Evolutionary conservation across 2,113 vertebrate species (phyloP).

Genomic region (Podocnemis expansa): DNA sequence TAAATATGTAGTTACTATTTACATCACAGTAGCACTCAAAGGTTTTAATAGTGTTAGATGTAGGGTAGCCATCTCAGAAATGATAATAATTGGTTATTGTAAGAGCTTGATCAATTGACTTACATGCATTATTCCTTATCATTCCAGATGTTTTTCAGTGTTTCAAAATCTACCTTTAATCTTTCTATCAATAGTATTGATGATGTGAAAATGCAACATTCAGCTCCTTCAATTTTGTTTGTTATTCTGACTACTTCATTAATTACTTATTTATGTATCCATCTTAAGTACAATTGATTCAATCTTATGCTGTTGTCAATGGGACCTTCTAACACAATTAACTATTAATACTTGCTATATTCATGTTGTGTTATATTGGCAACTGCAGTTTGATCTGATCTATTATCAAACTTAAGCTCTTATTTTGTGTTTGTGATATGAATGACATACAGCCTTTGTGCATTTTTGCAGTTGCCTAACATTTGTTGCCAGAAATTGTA

Average conservation of each 20-base stretch:
- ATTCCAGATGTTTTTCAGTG: background rate
- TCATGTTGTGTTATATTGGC: background rate
- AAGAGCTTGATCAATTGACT: background rate
- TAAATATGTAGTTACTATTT: background rate
- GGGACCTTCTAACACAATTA: constrained; percentile 15
- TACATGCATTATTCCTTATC: background rate
- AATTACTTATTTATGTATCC: constrained; percentile 25
- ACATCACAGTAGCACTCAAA: background rate
- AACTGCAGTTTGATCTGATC: constrained; percentile 5
- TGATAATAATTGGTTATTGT: background rate
- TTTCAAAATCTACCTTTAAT: background rate
- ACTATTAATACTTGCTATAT: constrained; percentile 3
- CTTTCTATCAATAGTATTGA: constrained; percentile 13
- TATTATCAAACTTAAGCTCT: background rate
- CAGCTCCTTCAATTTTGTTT: background rate
- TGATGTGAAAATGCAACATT: constrained; percentile 21
- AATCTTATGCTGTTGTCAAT: constrained; percentile 5
- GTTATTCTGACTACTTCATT: background rate
- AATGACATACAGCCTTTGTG: background rate
- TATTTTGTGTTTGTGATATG: background rate
- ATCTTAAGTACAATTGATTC: constrained; percentile 22
- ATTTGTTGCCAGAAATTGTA: background rate
- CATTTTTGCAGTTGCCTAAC: background rate
- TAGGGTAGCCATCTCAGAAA: background rate
- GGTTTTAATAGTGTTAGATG: background rate